These are phyloP conservation scores for Novumbra hubbsi DNA, from an alignment of 2,797 vertebrate genomes.

Conservation along the genomic window DNA sequence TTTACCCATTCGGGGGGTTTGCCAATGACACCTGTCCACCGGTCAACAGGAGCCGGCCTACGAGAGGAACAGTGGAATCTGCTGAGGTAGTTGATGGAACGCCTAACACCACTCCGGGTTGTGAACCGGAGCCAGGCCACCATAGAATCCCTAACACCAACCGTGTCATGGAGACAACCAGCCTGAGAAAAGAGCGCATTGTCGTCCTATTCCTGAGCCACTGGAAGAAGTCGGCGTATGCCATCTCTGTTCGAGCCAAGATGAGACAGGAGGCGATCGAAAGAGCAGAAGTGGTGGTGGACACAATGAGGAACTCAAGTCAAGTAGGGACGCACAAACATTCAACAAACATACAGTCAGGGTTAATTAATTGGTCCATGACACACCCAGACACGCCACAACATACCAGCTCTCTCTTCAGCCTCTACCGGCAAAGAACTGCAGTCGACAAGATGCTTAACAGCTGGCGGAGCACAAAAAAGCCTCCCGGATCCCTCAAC, in stretches of 20 bases:
- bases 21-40: slow-evolving; percentile 33
- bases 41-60: slow-evolving; percentile 17
- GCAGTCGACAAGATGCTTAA: slow-evolving; percentile 80
- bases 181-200: slow-evolving; percentile 88
- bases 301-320: no score
- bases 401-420: slow-evolving; percentile 60
- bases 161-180: slow-evolving; percentile 70
- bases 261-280: slow-evolving; percentile 49
- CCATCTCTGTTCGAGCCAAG: slow-evolving; percentile 69
- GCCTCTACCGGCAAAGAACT: slow-evolving; percentile 77
- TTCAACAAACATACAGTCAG: no score
- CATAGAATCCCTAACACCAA: neutral
- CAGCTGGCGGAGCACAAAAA: slow-evolving; percentile 38
- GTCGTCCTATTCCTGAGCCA: slow-evolving; percentile 90
- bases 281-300: neutral
- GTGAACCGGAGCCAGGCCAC: slow-evolving; percentile 14
- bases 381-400: no score
- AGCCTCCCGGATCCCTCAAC: slow-evolving; percentile 35
- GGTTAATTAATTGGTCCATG: no score
- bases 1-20: slow-evolving; percentile 70
- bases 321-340: no score
- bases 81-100: slow-evolving; percentile 44
- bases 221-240: slow-evolving; percentile 89
- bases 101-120: slow-evolving; percentile 59
- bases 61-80: neutral